phyloP scores from a whole-genome alignment of 2,888 invertebrate genomes.

The Protophormia terraenovae region DNA sequence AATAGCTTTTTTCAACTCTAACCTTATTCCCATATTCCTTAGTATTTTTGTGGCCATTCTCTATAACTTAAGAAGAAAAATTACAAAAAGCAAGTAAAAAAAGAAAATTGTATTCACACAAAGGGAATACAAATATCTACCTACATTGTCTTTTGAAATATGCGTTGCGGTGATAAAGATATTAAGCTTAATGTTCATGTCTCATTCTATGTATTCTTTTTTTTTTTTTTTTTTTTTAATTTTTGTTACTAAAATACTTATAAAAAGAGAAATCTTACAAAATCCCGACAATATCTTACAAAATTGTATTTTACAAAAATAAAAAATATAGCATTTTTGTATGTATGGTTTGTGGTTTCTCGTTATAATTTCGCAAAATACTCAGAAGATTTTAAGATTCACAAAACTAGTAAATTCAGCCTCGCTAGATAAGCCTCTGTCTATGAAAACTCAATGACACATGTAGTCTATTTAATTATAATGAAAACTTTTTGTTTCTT shows the following conservation, averaged over 20 bases:
- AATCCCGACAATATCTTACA: background rate
- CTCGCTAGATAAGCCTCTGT: background rate
- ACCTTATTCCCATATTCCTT: background rate
- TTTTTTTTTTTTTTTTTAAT: background rate
- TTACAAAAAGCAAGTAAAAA: background rate
- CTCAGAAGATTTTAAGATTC: background rate
- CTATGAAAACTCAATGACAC: background rate
- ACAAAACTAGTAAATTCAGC: background rate
- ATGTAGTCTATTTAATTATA: background rate
- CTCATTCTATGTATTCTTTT: background rate
- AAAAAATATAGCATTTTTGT: background rate
- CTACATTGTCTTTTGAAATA: conserved; percentile 24
- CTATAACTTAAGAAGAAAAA: background rate
- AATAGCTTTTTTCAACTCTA: background rate
- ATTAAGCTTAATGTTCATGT: conserved; percentile 5
- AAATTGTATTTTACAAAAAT: no score
- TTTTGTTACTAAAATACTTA: background rate
- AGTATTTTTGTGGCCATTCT: background rate
- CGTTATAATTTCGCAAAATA: background rate
- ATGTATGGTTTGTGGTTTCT: background rate
- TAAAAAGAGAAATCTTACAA: conserved; percentile 12
- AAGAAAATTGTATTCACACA: background rate
- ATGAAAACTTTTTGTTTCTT: background rate
- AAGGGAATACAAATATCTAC: conserved; percentile 2
- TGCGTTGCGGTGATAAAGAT: conserved; percentile 35